Evolutionary conservation across 2,797 vertebrate species (phyloP).

Genomic region (Danio albolineatus): DNA sequence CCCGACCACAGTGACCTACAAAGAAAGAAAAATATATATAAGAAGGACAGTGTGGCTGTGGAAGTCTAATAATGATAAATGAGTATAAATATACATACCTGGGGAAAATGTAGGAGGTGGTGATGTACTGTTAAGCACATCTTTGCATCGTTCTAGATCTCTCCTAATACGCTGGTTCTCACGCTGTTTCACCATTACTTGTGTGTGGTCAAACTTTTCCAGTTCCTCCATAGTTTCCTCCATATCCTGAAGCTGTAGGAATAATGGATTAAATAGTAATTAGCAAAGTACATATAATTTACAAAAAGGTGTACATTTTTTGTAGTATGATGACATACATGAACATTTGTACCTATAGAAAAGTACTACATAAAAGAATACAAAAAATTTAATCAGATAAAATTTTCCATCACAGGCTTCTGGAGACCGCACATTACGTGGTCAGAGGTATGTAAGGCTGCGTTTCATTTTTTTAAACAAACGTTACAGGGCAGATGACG

Average conservation of each 20-base stretch:
- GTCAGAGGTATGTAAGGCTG: no score
- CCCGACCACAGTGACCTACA: constrained; percentile 70
- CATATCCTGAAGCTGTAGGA: constrained; percentile 66
- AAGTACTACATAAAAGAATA: neutral
- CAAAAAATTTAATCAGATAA: neutral
- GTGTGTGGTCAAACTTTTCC: constrained; percentile 68
- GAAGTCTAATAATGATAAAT: neutral
- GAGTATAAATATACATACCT: constrained; percentile 45
- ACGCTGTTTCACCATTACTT: constrained; percentile 65
- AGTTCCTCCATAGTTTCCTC: constrained; percentile 65
- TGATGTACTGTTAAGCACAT: neutral
- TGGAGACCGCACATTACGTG: no score
- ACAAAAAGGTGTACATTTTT: neutral
- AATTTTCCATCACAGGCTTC: no score
- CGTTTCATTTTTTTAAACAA: no score
- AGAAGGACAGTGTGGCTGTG: neutral
- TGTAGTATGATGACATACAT: neutral
- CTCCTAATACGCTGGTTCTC: constrained; percentile 69
- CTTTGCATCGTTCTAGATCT: constrained; percentile 70
- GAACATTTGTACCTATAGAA: neutral
- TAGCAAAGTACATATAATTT: neutral
- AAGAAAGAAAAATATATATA: neutral
- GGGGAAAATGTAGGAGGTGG: constrained; percentile 47
- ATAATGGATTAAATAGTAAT: neutral
- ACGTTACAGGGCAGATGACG: no score